Conservation (phyloP, 2,888 invertebrate species). For the Patella ulyssiponensis region DNA sequence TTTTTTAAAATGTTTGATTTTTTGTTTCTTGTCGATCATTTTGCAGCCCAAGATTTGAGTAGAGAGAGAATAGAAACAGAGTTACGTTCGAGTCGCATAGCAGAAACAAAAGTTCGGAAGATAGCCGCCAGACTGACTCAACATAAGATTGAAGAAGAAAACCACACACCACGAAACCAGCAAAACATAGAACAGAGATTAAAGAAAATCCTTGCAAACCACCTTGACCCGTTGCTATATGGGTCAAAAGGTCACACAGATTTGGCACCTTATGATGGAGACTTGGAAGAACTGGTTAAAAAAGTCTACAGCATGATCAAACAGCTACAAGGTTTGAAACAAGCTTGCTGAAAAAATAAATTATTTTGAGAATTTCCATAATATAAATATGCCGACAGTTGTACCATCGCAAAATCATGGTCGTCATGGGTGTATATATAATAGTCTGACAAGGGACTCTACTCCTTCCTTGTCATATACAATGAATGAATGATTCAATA, state of each 20-base stretch:
- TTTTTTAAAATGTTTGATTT: too few relatives aligned
- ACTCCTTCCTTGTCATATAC: too few relatives aligned
- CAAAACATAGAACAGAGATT: slow-evolving; percentile 15
- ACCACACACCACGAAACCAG: not conserved
- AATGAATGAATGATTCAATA: too few relatives aligned
- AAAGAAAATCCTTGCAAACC: slow-evolving; percentile 17
- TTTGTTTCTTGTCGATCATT: too few relatives aligned
- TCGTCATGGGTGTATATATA: too few relatives aligned
- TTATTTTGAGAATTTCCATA: too few relatives aligned
- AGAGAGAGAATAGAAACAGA: slow-evolving; percentile 37
- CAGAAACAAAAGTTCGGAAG: slow-evolving; percentile 34
- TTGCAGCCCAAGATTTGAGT: slow-evolving; percentile 25
- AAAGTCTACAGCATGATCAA: slow-evolving; percentile 24
- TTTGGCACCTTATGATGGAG: slow-evolving; percentile 16
- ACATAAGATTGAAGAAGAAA: slow-evolving; percentile 6
- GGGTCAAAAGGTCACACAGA: slow-evolving; percentile 21
- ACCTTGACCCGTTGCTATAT: slow-evolving; percentile 21
- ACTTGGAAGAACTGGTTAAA: slow-evolving; percentile 21
- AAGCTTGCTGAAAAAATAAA: not conserved
- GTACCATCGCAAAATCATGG: too few relatives aligned
- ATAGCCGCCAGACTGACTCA: slow-evolving; percentile 37
- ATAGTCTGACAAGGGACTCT: too few relatives aligned
- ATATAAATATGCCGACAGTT: too few relatives aligned
- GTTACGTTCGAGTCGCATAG: slow-evolving; percentile 32
- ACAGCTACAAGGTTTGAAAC: not conserved